Evolutionary conservation across 2,113 vertebrate genomes (phyloP).

Genomic region (Bostrychus sinensis): DNA sequence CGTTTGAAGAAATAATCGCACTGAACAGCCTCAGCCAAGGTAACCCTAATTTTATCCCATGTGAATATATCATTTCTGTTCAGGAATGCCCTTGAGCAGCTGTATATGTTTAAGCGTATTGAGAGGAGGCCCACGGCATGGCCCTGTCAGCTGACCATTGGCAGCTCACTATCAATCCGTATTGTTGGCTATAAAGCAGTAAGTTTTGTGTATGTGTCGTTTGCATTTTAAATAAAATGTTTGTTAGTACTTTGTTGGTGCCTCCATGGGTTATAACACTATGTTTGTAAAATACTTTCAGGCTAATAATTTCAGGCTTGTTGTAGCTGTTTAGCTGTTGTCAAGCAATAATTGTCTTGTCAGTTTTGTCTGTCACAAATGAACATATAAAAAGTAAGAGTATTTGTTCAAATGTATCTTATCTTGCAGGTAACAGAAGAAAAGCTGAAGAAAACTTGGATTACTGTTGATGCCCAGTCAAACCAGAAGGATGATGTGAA

Average conservation of each 20-base stretch:
- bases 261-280: too few relatives aligned
- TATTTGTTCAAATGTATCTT: neutral
- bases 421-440: conserved; percentile 85
- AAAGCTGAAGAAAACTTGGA: conserved; percentile 87
- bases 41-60: neutral
- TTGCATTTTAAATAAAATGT: too few relatives aligned
- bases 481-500: conserved; percentile 84
- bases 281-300: too few relatives aligned
- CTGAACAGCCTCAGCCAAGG: too few relatives aligned
- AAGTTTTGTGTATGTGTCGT: conserved; percentile 69
- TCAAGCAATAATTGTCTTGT: too few relatives aligned
- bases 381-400: too few relatives aligned
- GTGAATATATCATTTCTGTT: neutral
- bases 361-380: too few relatives aligned
- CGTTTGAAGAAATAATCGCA: too few relatives aligned
- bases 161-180: conserved; percentile 87
- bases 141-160: conserved; percentile 92
- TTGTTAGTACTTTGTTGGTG: too few relatives aligned
- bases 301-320: too few relatives aligned
- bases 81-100: conserved; percentile 87
- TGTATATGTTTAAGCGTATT: conserved; percentile 89
- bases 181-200: conserved; percentile 94
- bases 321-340: too few relatives aligned
- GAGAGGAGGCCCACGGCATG: conserved; percentile 83
- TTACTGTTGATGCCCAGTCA: conserved; percentile 87